A percentile compares a stretch with the other conserved stretches of the same genome.
Conservation (phyloP, 2,888 invertebrate species). For the Drosophila subquinaria region DNA sequence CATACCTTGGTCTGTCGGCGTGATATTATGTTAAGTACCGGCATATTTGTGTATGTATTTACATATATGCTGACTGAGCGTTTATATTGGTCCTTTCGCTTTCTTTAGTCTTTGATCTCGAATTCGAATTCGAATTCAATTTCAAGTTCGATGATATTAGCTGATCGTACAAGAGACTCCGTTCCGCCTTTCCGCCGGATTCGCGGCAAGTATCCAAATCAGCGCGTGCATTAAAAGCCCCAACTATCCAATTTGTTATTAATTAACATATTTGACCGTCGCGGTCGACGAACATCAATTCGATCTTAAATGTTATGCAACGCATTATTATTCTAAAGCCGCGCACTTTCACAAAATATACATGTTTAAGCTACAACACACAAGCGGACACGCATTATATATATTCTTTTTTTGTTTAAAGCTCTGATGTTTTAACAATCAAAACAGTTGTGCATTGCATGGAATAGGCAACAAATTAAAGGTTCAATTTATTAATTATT, state of each 20-base stretch:
- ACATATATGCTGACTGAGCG: neutral
- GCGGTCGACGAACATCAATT: neutral
- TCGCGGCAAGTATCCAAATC: neutral
- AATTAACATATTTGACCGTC: neutral
- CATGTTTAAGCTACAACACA: neutral
- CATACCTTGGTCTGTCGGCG: slow-evolving; percentile 19
- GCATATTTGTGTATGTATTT: neutral
- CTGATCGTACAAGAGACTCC: no score
- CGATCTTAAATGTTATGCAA: neutral
- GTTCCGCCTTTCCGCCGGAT: no score
- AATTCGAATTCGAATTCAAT: no score
- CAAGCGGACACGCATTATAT: neutral
- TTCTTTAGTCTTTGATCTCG: neutral
- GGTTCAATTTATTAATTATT: neutral
- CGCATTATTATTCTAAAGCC: neutral
- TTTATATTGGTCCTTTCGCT: neutral
- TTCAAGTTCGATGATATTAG: no score
- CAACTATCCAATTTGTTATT: neutral
- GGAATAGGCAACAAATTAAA: neutral
- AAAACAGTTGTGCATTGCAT: neutral
- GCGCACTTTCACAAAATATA: neutral
- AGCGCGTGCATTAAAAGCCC: neutral
- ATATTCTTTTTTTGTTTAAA: neutral
- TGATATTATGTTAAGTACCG: slow-evolving; percentile 10
- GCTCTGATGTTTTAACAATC: neutral